Base-by-base conservation (phyloP, 2,113 vertebrate species). In the Pongo pygmaeus region DNA sequence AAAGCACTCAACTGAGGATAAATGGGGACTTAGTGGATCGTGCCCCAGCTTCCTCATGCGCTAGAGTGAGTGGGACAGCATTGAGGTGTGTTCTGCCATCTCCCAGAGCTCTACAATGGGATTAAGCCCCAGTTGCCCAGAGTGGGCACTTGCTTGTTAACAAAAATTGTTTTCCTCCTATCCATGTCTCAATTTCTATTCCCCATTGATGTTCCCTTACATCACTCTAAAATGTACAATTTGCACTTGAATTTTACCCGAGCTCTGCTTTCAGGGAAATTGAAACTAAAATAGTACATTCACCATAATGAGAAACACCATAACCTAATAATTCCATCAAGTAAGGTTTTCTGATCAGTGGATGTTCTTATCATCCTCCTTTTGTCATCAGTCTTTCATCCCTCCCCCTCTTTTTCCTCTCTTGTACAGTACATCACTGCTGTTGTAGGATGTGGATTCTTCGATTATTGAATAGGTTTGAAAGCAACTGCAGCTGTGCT, bases 401-500 rank as follows among this genome's bases (percentile, higher is more conserved):
- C 23, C 8, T 3, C 9, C 50, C 18, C 13, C 25, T 74, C 13
- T 79, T 30, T 43, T 25, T 35, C 38, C 46, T 46, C 9, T 23
- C 38, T 77, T 72, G 35, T 32, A 18, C 25, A 89, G 79, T 55
- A 70, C 5, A 7, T 61, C 35, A 20, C 46, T 48, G 30, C 78
- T 80, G 1, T 87, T 87, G 75, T 70, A 48, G n/a, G 70, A 64
- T 32, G 23, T 40, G 40, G 40, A 80, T 81, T 59, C 61, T 23
- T 55, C 32, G 46, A 25, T 64, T 3, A 78, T 8, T 2, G 5
- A 72, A 25, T 2, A 75, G 79, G 55, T 59, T 93, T 78, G 7
- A 79, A 85, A 16, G 57, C 0, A 0, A 1, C 46, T 17, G 6
- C 5, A 69, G 40, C 83, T 55, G 64, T 5, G 9, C 74, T 35